phyloP scores from a whole-genome alignment of 2,888 invertebrate genomes.

The Drosophila sordidula region DNA sequence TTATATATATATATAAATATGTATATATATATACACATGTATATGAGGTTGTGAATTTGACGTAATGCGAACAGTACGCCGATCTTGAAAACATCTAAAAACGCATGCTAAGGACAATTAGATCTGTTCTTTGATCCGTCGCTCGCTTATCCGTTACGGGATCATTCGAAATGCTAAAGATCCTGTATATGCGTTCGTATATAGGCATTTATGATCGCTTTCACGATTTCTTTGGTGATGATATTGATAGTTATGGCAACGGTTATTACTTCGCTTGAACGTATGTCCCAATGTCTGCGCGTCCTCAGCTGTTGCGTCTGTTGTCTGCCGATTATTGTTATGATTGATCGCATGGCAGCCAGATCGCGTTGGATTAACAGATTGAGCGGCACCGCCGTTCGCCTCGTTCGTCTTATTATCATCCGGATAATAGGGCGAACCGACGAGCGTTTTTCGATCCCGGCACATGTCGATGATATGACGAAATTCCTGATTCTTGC shows the following conservation, averaged over 20 bases:
- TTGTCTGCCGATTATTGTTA: conserved; percentile 4
- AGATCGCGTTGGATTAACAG: conserved; percentile 8
- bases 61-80: conserved; percentile 1
- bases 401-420: conserved; percentile 36
- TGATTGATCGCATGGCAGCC: conserved; percentile 8
- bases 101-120: conserved; percentile 3
- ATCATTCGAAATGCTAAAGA: conserved; percentile 35
- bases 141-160: conserved; percentile 16
- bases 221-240: conserved; percentile 37
- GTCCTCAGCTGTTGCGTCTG: conserved; percentile 4
- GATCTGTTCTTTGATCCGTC: not conserved
- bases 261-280: conserved; percentile 60
- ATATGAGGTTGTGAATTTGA: conserved; percentile 7
- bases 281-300: conserved; percentile 39
- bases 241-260: conserved; percentile 34
- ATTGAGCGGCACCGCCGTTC: conserved; percentile 25
- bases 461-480: conserved; percentile 75
- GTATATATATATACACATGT: conserved; percentile 4
- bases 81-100: conserved; percentile 35
- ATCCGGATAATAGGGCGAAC: conserved; percentile 52
- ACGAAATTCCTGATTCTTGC: conserved; percentile 74
- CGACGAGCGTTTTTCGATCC: conserved; percentile 62
- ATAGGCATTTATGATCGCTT: conserved; percentile 38
- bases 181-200: conserved; percentile 31
- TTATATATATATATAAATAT: conserved; percentile 1